Percentiles rank a stretch among this genome's conserved stretches.
Evolutionary conservation across 2,113 vertebrate genomes (phyloP).

Genomic region (Beaufortia kweichowensis): DNA sequence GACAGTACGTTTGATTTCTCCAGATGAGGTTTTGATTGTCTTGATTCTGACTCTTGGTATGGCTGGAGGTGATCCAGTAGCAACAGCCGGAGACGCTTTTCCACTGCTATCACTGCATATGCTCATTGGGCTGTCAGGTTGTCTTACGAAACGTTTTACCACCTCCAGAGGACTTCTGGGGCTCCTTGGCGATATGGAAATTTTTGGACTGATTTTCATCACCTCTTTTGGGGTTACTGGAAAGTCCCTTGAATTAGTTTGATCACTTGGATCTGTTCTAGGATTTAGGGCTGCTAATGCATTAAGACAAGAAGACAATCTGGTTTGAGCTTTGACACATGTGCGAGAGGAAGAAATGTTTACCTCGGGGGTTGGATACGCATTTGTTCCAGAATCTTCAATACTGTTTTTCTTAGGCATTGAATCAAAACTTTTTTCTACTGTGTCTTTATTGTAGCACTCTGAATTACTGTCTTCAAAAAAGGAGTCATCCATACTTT

Average conservation of each 20-base stretch:
- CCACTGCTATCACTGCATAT: conserved; percentile 90
- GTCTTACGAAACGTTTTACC: conserved; percentile 81
- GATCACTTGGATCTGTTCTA: conserved; percentile 80
- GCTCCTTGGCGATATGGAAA: conserved; percentile 89
- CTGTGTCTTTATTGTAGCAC: conserved; percentile 63
- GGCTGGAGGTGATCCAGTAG: conserved; percentile 84
- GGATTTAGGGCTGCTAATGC: conserved; percentile 88
- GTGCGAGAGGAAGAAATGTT: conserved; percentile 66
- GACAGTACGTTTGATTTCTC: conserved; percentile 92
- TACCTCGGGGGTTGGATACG: conserved; percentile 60
- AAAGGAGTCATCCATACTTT: conserved; percentile 62
- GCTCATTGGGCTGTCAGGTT: conserved; percentile 88
- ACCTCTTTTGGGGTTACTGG: conserved; percentile 73
- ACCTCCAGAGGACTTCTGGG: conserved; percentile 88
- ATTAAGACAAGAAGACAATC: conserved; percentile 90
- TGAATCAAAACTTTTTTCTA: conserved; percentile 65
- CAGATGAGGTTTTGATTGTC: conserved; percentile 93
- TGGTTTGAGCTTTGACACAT: conserved; percentile 81
- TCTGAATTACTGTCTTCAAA: conserved; percentile 60
- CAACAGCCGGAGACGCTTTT: conserved; percentile 85
- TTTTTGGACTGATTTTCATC: conserved; percentile 81
- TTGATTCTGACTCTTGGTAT: conserved; percentile 97
- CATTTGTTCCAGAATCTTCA: conserved; percentile 69
- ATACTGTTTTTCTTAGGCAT: conserved; percentile 67
- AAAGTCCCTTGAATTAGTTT: conserved; percentile 71